Conservation (phyloP, 1,140 invertebrate species). For the Macrocentrus cingulum region DNA sequence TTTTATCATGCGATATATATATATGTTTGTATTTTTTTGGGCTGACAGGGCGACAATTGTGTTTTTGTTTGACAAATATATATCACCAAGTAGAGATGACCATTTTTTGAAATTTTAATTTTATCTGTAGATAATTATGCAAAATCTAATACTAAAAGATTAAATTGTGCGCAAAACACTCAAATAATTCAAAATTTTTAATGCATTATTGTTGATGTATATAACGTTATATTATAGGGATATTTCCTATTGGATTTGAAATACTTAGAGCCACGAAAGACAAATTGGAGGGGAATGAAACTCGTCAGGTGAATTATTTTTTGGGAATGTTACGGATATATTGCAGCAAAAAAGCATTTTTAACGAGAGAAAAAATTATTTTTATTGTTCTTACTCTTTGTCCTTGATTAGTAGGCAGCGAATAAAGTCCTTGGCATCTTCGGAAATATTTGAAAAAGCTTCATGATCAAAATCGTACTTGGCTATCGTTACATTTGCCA, state of each 20-base stretch:
- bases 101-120: too few species aligned
- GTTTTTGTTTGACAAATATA: not conserved
- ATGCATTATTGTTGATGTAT: too few species aligned
- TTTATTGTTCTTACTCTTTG: conserved; percentile 72
- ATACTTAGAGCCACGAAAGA: conserved; percentile 25
- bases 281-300: conserved; percentile 11
- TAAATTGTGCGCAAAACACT: too few species aligned
- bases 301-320: not conserved
- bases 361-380: too few species aligned
- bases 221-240: too few species aligned
- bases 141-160: too few species aligned
- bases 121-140: too few species aligned
- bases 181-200: too few species aligned
- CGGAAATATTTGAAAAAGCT: conserved; percentile 87
- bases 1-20: conserved; percentile 5
- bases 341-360: too few species aligned
- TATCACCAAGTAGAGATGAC: too few species aligned
- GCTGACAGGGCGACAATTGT: too few species aligned
- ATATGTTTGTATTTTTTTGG: conserved; percentile 8
- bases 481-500: conserved; percentile 93
- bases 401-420: conserved; percentile 84
- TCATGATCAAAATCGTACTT: conserved; percentile 96
- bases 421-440: conserved; percentile 93
- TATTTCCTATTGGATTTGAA: not conserved
- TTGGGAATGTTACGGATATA: too few species aligned